Conservation (phyloP, 2,797 vertebrate genomes). For the Sebastes jordani region DNA sequence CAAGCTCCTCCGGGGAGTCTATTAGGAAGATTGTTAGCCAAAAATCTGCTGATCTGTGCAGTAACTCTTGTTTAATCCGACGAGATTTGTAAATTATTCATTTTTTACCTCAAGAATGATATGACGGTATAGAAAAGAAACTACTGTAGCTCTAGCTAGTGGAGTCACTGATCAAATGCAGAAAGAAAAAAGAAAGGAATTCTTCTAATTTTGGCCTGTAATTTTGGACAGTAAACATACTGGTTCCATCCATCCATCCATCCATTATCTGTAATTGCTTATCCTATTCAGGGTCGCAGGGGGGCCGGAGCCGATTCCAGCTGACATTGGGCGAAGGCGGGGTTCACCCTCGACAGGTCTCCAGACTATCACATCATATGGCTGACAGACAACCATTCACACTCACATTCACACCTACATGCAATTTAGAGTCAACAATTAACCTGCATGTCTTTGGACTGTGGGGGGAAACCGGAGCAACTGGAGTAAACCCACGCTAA, state of each 20-base stretch:
- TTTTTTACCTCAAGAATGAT: constrained; percentile 3
- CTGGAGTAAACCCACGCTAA: too few relatives aligned
- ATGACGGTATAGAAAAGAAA: background rate
- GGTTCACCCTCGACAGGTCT: too few relatives aligned
- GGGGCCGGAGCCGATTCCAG: rapidly evolving
- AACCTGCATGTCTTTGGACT: too few relatives aligned
- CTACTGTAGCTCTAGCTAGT: background rate
- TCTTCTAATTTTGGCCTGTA: background rate
- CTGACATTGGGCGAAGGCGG: too few relatives aligned
- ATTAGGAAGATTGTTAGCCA: constrained; percentile 46
- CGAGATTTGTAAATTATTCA: constrained; percentile 34
- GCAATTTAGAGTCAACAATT: too few relatives aligned
- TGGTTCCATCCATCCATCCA: too few relatives aligned
- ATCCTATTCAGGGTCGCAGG: too few relatives aligned
- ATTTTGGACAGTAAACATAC: background rate
- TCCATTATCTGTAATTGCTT: rapidly evolving
- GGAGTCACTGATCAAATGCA: background rate
- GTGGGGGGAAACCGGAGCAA: rapidly evolving
- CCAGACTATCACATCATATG: too few relatives aligned
- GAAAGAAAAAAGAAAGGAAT: background rate
- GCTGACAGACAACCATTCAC: too few relatives aligned
- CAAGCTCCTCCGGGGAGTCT: constrained; percentile 39
- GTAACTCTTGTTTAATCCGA: constrained; percentile 32
- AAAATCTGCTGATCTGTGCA: constrained; percentile 41
- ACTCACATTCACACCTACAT: rapidly evolving